Percentiles rank a stretch among this genome's conserved stretches.
phyloP scores from a whole-genome alignment of 2,113 vertebrate species.

The Poecile atricapillus region DNA sequence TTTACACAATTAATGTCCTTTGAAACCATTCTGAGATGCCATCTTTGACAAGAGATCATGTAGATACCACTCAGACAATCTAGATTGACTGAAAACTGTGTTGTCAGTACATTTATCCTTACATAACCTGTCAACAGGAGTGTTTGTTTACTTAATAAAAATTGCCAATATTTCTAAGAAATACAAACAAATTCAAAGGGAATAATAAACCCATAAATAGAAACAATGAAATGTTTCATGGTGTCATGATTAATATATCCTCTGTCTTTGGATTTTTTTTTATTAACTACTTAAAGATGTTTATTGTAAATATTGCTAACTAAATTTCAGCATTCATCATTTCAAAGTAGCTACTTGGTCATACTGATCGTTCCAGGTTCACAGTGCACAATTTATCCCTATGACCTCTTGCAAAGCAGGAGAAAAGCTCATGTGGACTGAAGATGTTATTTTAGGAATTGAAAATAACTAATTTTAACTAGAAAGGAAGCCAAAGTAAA shows the following conservation, averaged over 20 bases:
- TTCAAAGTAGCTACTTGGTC: background rate
- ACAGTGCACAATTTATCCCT: background rate
- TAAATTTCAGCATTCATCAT: background rate
- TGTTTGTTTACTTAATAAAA: background rate
- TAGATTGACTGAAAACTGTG: background rate
- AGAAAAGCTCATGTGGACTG: background rate
- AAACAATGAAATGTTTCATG: background rate
- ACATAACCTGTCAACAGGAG: background rate
- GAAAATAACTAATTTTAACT: background rate
- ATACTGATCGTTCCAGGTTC: background rate
- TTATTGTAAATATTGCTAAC: background rate
- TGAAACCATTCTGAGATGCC: background rate
- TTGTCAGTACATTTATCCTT: background rate
- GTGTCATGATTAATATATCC: background rate
- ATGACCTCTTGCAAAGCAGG: background rate
- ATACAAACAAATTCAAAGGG: background rate
- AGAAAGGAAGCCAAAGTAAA: background rate
- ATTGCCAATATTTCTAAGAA: background rate
- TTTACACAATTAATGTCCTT: background rate
- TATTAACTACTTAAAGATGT: background rate
- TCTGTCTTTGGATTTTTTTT: background rate
- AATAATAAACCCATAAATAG: background rate
- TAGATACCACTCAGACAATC: background rate
- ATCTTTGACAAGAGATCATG: background rate
- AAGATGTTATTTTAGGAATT: background rate